Evolutionary conservation across 2,797 vertebrate species (phyloP).

Genomic region (Protosalanx chinensis): DNA sequence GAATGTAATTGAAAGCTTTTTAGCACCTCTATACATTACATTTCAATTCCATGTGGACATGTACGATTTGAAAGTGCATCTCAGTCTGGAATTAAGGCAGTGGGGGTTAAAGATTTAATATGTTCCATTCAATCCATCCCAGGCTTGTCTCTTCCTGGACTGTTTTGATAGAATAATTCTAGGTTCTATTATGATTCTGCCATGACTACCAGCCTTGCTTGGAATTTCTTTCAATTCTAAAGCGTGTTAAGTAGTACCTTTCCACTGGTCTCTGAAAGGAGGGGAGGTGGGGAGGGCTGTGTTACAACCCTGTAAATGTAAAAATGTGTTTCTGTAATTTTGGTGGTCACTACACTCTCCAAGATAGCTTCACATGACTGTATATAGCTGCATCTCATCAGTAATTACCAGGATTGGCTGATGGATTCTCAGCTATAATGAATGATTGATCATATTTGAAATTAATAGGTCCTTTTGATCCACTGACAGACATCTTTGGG

Average conservation of each 20-base stretch:
- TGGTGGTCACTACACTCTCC: conserved; percentile 35
- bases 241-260: conserved; percentile 73
- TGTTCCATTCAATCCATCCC: conserved; percentile 56
- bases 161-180: conserved; percentile 81
- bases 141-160: conserved; percentile 42
- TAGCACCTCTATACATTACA: conserved; percentile 16
- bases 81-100: conserved; percentile 51
- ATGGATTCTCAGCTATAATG: conserved; percentile 70
- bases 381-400: conserved; percentile 65
- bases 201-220: conserved; percentile 63
- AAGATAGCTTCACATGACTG: conserved; percentile 25
- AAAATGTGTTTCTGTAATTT: conserved; percentile 70
- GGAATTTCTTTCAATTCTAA: conserved; percentile 73
- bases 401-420: conserved; percentile 74
- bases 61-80: conserved; percentile 50
- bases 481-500: conserved; percentile 41
- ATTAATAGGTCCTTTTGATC: conserved; percentile 60
- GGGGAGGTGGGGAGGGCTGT: conserved; percentile 26
- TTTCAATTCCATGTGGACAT: conserved; percentile 33
- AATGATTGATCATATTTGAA: conserved; percentile 72
- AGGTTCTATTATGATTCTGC: conserved; percentile 77
- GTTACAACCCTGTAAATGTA: conserved; percentile 63
- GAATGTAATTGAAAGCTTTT: conserved; percentile 18
- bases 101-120: conserved; percentile 65
- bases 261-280: conserved; percentile 56